Evolutionary conservation across 1,140 invertebrate genomes (phyloP).

Genomic region (Tribolium madens): DNA sequence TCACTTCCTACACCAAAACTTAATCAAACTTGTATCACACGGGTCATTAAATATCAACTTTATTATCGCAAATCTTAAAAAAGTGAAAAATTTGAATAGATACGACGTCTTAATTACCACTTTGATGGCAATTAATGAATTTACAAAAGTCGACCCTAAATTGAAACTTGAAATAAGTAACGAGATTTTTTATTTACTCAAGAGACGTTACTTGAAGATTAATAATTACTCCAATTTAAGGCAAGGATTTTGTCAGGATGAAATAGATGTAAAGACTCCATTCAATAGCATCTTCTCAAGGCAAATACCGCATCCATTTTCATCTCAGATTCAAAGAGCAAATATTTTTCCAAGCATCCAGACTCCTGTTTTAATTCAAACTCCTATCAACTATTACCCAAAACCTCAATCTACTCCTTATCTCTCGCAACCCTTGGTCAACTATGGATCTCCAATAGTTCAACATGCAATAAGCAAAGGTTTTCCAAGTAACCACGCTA

Average conservation of each 20-base stretch:
- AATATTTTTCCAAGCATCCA: too few relatives aligned
- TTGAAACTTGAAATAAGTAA: not conserved
- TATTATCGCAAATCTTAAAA: not conserved
- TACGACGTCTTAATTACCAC: conserved; percentile 3
- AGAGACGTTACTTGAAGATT: not conserved
- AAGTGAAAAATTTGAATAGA: not conserved
- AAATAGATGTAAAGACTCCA: too few relatives aligned
- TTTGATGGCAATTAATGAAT: conserved; percentile 2
- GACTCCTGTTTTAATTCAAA: too few relatives aligned
- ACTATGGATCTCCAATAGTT: too few relatives aligned
- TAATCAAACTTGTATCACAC: not conserved
- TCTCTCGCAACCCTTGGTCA: too few relatives aligned
- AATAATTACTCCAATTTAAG: not conserved
- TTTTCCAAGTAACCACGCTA: not conserved
- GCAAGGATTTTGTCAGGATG: not conserved
- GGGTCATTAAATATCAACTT: not conserved
- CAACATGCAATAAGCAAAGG: not conserved
- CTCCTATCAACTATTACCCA: too few relatives aligned
- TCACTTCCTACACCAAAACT: not conserved
- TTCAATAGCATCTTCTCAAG: too few relatives aligned
- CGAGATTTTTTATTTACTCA: conserved; percentile 1
- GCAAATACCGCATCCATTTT: too few relatives aligned
- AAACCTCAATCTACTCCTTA: too few relatives aligned
- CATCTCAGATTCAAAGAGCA: too few relatives aligned
- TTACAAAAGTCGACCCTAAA: not conserved